Evolutionary conservation across 1,140 invertebrate species (phyloP), one percentile per base, ranked within the genome.

Genomic region (Aradophagus sp.): DNA sequence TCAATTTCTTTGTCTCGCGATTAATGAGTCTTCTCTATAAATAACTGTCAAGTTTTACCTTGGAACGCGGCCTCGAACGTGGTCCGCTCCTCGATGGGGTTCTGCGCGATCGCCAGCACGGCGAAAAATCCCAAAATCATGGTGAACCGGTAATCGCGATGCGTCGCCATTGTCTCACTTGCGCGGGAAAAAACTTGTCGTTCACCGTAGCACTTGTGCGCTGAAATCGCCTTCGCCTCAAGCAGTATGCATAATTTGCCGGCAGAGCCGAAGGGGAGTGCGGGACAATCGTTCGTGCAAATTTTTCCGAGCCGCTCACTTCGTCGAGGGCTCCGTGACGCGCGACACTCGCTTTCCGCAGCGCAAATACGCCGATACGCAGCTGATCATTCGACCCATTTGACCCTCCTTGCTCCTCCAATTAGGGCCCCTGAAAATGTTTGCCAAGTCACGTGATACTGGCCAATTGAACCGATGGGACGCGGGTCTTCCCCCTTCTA

Each of bases 1-100:
- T 29, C 14, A 39, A 6, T 15, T 1, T 3, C 34, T 12, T n/a
- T 8, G 11, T n/a, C 27, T 19, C n/a, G 8, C 7, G 29, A 32
- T 23, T 23, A 44, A 56, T 58, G 36, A 27, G n/a, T 20, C 16
- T 55, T 39, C 11, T 8, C 48, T 17, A 55, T 56, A 35, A 45
- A 59, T 39, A 53, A 67, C 41, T 34, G 42, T 41, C 11, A 6
- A 15, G n/a, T n/a, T 32, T 70, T 84, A 88, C 88, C 88, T 87
- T 89, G 88, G 76, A 89, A 88, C 17, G 87, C 88, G 34, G 88
- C 88, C 61, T 89, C 88, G 74, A 87, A 87, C 31, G 80, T 86
- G 29, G 83, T 84, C 52, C 83, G 80, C 55, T 86, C 85, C 41
- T 86, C 83, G 36, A 82, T 44, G 31, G 80, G 75, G 50, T 83